Evolutionary conservation across 2,797 vertebrate species (phyloP).

Genomic region (Smutsia gigantea): DNA sequence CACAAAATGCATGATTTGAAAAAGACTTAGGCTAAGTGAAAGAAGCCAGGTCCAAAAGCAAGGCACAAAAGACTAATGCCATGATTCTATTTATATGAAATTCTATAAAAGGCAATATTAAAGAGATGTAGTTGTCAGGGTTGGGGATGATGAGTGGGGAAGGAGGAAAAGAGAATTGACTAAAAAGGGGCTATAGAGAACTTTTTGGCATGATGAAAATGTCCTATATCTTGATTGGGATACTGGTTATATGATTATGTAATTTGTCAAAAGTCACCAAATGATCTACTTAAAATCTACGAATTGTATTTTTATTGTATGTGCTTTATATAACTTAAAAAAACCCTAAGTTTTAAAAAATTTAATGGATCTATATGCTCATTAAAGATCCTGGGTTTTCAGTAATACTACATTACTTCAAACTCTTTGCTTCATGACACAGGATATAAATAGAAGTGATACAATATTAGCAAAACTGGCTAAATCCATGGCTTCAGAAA

Average conservation of each 20-base stretch:
- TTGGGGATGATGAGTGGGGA: neutral
- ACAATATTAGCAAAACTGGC: neutral
- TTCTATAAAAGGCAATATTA: neutral
- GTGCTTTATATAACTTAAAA: neutral
- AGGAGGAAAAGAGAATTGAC: neutral
- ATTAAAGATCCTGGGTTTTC: neutral
- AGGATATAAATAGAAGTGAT: neutral
- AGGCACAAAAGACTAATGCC: neutral
- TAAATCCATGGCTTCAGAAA: neutral
- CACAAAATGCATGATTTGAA: neutral
- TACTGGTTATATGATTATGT: neutral
- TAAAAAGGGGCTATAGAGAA: neutral
- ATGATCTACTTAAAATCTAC: conserved; percentile 1
- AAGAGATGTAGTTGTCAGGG: neutral
- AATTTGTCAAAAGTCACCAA: conserved; percentile 45
- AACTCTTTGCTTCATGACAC: neutral
- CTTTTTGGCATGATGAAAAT: neutral
- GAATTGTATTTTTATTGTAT: neutral
- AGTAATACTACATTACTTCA: neutral
- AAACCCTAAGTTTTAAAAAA: neutral
- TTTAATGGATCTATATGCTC: neutral
- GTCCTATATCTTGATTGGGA: neutral
- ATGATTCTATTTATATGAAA: neutral
- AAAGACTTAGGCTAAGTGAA: no score
- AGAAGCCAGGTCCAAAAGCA: conserved; percentile 3